Evolutionary conservation across 2,113 vertebrate species (phyloP), one percentile per base, ranked within the genome.

Genomic region (Lampris megalopsis): DNA sequence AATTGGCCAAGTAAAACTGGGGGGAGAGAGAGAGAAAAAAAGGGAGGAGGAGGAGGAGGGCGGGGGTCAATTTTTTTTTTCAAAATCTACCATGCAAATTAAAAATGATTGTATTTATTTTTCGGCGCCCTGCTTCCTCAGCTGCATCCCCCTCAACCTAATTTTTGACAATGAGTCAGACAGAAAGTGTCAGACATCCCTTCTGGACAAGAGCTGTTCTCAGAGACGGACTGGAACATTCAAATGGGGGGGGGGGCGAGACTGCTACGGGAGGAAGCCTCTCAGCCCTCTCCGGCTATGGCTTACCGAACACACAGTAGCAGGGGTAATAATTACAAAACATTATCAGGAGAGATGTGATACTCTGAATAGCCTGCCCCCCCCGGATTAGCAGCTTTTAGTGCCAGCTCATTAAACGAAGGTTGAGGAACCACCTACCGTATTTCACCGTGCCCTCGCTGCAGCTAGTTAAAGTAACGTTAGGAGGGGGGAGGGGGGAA

Each of bases 171-270:
- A 10, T 9, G 41, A 75, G 68, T 63, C 52, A 45, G 4, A 45
- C 43, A 5, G 43, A 7, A 45, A 7, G 43, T 5, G 43, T 69
- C 75, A 82, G 9, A 80, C 75, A 71, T 76, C 80, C 43, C 50
- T 82, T 75, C 63, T 40, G 7, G 71, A 71, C 75, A 85, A 1
- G 60, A 35, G 65, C 71, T 70, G 70, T 78, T 83, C 72, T 84
- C 72, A 60, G 69, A 67, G 54, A 77, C 70, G 53, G 50, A 24
- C 61, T 74, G 50, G 43, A 48, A 48, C 24, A 81, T 83, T 63
- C 84, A 88, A 90, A 85, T 88, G 90, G 77, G 75, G 77, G 85
- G 86, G 90, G 83, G 81, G 85, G 85, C 24, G 24, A 24, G 24
- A 24, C 24, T 24, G 85, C 88, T 81, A 87, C 75, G 59, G 76